Conservation (phyloP, 2,797 vertebrate species). For the Sebastolobus altivelis region DNA sequence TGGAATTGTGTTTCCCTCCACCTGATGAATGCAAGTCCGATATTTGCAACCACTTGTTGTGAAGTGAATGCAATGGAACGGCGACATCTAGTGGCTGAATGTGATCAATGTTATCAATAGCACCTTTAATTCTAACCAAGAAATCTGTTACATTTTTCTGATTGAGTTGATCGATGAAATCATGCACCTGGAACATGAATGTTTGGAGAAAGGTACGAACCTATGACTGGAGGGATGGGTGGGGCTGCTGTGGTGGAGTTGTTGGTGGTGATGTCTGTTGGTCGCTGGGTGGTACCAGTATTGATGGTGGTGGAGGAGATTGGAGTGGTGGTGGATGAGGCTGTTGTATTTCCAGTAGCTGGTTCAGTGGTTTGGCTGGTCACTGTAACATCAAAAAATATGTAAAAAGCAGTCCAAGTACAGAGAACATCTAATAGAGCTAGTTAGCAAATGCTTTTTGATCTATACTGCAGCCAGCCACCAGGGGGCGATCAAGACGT, state of each 20-base stretch:
- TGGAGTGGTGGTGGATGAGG: not conserved
- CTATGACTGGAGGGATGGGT: conserved; percentile 36
- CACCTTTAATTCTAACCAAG: not conserved
- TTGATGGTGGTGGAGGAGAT: not conserved
- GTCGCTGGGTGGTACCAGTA: not conserved
- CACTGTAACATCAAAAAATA: conserved; percentile 13
- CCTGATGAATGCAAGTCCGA: not conserved
- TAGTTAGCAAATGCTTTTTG: not conserved
- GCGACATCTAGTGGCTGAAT: too few relatives aligned
- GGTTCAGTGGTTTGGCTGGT: not conserved
- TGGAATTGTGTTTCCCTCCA: not conserved
- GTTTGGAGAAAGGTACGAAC: conserved; percentile 45
- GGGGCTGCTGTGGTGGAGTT: conserved; percentile 27
- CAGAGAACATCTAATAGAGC: not conserved
- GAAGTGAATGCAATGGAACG: too few relatives aligned
- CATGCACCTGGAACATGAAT: not conserved
- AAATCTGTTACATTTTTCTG: not conserved
- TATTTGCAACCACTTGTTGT: not conserved
- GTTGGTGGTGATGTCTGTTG: not conserved
- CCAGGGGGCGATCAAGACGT: too few relatives aligned
- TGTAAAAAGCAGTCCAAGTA: conserved; percentile 3
- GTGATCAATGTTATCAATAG: too few relatives aligned
- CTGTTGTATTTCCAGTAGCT: not conserved
- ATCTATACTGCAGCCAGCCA: too few relatives aligned
- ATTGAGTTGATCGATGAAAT: not conserved